Percentiles rank a stretch among this genome's conserved stretches.
Conservation (phyloP, 2,888 invertebrate species). For the Calameuta idolon region DNA sequence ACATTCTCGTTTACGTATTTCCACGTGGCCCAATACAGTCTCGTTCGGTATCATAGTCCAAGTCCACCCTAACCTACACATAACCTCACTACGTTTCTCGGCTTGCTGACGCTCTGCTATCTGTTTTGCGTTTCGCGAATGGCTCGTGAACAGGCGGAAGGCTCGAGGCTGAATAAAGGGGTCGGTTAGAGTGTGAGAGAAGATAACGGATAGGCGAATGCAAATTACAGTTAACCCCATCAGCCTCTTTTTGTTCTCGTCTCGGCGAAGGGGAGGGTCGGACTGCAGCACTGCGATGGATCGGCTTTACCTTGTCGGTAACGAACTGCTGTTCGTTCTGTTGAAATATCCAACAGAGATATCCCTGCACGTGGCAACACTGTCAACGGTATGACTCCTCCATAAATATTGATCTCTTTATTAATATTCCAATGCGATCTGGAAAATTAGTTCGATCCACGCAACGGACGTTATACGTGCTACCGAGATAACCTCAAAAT, state of each 20-base stretch:
- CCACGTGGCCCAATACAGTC: not conserved
- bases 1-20: not conserved
- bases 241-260: slow-evolving; percentile 43
- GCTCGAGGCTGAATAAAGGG: slow-evolving; percentile 2
- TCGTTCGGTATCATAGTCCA: too few relatives aligned
- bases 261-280: not conserved
- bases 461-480: too few relatives aligned
- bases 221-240: slow-evolving; percentile 50
- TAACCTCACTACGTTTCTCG: not conserved
- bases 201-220: slow-evolving; percentile 41
- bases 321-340: slow-evolving; percentile 33
- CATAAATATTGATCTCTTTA: too few relatives aligned
- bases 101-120: slow-evolving; percentile 27
- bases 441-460: too few relatives aligned
- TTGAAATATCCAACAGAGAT: not conserved
- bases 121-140: slow-evolving; percentile 34
- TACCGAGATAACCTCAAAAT: too few relatives aligned
- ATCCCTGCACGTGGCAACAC: too few relatives aligned
- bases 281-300: slow-evolving; percentile 15
- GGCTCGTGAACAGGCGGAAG: slow-evolving; percentile 19
- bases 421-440: too few relatives aligned
- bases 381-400: too few relatives aligned
- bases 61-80: too few relatives aligned
- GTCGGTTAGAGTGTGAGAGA: slow-evolving; percentile 6
- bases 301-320: slow-evolving; percentile 37